A percentile compares a stretch with the other conserved stretches of the same genome.
These are phyloP conservation scores for Lontra canadensis DNA, from an alignment of 2,113 vertebrate species.

Conservation along the genomic window DNA sequence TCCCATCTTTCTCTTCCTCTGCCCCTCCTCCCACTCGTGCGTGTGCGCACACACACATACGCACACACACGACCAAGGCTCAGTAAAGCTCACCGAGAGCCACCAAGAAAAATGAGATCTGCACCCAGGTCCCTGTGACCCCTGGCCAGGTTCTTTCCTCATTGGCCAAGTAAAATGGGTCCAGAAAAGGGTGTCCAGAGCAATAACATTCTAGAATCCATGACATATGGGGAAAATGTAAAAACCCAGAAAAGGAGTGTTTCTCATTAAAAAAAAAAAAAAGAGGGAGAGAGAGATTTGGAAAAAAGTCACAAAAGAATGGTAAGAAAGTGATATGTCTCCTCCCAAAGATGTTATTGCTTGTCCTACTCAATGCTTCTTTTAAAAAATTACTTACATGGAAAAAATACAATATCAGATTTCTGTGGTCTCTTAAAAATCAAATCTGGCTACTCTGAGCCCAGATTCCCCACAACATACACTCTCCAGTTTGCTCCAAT, in stretches of 20 bases:
- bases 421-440: not conserved
- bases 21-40: not conserved
- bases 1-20: not conserved
- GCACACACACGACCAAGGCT: not conserved
- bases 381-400: not conserved
- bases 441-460: not conserved
- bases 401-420: not conserved
- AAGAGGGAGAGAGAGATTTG: not conserved
- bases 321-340: not conserved
- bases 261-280: not conserved
- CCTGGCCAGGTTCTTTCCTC: not conserved
- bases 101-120: not conserved
- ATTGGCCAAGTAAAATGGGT: not conserved
- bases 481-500: not conserved
- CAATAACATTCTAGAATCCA: not conserved
- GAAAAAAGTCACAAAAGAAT: not conserved
- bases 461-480: accelerated
- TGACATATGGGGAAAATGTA: not conserved
- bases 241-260: not conserved
- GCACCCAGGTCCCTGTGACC: not conserved
- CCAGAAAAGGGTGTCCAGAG: not conserved
- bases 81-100: not conserved
- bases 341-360: not conserved
- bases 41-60: too few relatives aligned
- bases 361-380: not conserved